Evolutionary conservation across 2,113 vertebrate species (phyloP), one percentile per base, ranked within the genome.

Genomic region (Grammomys surdaster): DNA sequence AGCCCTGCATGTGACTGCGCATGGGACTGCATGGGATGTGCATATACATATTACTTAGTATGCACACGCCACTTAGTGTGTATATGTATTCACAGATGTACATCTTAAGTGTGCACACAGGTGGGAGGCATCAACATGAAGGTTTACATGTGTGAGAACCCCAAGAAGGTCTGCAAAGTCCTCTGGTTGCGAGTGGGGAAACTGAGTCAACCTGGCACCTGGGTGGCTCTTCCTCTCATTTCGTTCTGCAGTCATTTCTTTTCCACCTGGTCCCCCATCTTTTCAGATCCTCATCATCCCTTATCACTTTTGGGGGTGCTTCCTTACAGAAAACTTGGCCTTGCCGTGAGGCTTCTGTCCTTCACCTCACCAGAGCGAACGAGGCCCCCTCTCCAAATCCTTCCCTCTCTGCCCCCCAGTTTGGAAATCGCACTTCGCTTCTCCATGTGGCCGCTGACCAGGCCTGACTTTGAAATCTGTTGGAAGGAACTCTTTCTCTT

Each of bases 381-480:
- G 54, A 8, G 43, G 10, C 28, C n/a, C 58, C 92, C 40, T 26
- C 20, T 88, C 60, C 1, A 3, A 84, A 72, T 10, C 43, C 72
- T 8, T 46, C 65, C 54, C 58, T 75, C 0, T 33, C 70, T n/a
- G 0, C 72, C 95, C 93, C 93, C 63, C 60, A 3, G 31, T 63
- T 82, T 73, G 84, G 90, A 96, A 91, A 91, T 89, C 91, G 92
- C 86, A 33, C 97, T 97, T 95, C 26, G 40, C 88, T 97, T 93
- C 91, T 96, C 96, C 97, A 97, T 98, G 98, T 98, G 98, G 97
- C 96, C 96, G 75, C 94, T 95, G 95, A 96, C 77, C 9, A 63
- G 96, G 94, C 96, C 1, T 9, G 96, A 93, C 98, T 98, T 98
- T 97, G 98, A 98, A 98, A 98, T 98, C 98, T 98, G 98, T 97